These are phyloP conservation scores for Xylocopa sonorina DNA, from an alignment of 1,140 invertebrate genomes.

Conservation along the genomic window DNA sequence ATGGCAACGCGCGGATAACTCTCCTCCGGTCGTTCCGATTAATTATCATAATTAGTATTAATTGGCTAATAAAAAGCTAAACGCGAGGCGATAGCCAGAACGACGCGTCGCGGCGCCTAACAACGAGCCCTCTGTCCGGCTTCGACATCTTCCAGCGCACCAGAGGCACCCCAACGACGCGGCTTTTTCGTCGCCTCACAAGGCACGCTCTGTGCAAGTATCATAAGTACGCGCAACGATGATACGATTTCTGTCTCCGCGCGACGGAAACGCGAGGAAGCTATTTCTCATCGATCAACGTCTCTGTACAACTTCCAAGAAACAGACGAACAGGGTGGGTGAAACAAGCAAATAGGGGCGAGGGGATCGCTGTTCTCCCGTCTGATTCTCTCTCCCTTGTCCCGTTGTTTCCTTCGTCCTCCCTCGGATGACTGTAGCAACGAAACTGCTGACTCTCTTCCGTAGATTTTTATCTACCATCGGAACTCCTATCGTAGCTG, in stretches of 20 bases:
- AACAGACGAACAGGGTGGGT: conserved; percentile 57
- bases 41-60: conserved; percentile 41
- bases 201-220: no score
- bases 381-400: background rate
- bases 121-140: background rate
- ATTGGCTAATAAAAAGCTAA: conserved; percentile 35
- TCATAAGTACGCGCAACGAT: conserved; percentile 2
- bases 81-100: background rate
- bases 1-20: conserved; percentile 20
- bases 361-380: background rate
- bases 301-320: no score
- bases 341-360: conserved; percentile 64
- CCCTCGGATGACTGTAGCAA: no score
- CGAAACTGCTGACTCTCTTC: no score
- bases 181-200: no score
- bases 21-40: conserved; percentile 29
- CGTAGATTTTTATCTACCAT: no score
- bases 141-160: background rate
- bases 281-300: conserved; percentile 77
- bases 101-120: conserved; percentile 48
- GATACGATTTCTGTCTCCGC: conserved; percentile 45
- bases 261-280: conserved; percentile 56
- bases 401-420: no score
- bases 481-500: no score
- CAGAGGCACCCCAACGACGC: no score